These are phyloP conservation scores for Aphidius colemani DNA, from an alignment of 2,888 invertebrate genomes.

Conservation along the genomic window DNA sequence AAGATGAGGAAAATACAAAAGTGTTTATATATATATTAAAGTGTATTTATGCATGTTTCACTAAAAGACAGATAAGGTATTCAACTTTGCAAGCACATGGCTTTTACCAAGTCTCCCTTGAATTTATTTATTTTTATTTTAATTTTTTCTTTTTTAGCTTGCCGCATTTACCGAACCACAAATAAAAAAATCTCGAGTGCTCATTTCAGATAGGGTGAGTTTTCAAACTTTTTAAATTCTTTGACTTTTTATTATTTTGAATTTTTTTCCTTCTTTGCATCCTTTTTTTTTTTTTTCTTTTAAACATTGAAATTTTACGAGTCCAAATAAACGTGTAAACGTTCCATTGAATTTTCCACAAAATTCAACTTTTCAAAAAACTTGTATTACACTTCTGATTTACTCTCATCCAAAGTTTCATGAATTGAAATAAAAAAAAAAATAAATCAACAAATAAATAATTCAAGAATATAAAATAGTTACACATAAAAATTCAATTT, in stretches of 20 bases:
- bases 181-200: constrained; percentile 37
- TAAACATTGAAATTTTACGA: constrained; percentile 6
- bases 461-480: too few species aligned
- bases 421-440: neutral
- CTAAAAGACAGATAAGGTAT: neutral
- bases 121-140: neutral
- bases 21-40: neutral
- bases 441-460: neutral
- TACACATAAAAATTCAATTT: too few species aligned
- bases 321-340: constrained; percentile 30
- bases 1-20: neutral
- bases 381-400: neutral
- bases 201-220: constrained; percentile 47
- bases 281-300: constrained; percentile 40
- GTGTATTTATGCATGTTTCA: constrained; percentile 19
- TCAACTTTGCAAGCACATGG: constrained; percentile 10
- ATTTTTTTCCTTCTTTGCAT: neutral
- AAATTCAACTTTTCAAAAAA: constrained; percentile 1
- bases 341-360: constrained; percentile 24
- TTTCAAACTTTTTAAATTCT: constrained; percentile 50
- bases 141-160: neutral
- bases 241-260: constrained; percentile 23
- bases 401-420: neutral
- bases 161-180: neutral
- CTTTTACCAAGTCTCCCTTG: neutral